phyloP scores from a whole-genome alignment of 2,113 vertebrate genomes.

The Geothlypis trichas region DNA sequence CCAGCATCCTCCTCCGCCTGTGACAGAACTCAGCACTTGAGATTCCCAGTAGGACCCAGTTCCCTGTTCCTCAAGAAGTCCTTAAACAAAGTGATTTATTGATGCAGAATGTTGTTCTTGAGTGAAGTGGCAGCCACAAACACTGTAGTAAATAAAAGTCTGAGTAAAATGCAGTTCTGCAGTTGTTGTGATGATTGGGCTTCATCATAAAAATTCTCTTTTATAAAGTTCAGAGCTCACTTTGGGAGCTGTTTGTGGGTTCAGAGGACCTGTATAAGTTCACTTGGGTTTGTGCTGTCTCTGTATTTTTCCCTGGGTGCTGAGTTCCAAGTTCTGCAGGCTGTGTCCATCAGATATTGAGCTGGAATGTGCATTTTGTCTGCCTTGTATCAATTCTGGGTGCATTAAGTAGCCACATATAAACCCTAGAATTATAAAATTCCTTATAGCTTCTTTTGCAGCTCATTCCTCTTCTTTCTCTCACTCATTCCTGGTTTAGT shows the following conservation, averaged over 20 bases:
- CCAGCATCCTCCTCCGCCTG: background rate
- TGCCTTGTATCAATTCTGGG: background rate
- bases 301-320: background rate
- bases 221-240: background rate
- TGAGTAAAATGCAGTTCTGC: background rate
- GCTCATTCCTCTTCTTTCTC: background rate
- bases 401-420: background rate
- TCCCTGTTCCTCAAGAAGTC: background rate
- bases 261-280: background rate
- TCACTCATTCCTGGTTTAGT: background rate
- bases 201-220: background rate
- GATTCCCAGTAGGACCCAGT: background rate
- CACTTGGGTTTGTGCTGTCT: background rate
- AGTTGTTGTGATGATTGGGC: background rate
- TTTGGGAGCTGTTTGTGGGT: background rate
- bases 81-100: background rate
- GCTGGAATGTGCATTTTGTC: background rate
- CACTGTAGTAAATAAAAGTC: background rate
- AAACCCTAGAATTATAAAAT: background rate
- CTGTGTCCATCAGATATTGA: background rate
- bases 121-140: background rate
- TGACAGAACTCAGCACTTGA: background rate
- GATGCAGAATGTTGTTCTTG: background rate
- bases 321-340: background rate
- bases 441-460: background rate